Base-by-base conservation (phyloP, 2,888 invertebrate species). In the Lagria hirta region DNA sequence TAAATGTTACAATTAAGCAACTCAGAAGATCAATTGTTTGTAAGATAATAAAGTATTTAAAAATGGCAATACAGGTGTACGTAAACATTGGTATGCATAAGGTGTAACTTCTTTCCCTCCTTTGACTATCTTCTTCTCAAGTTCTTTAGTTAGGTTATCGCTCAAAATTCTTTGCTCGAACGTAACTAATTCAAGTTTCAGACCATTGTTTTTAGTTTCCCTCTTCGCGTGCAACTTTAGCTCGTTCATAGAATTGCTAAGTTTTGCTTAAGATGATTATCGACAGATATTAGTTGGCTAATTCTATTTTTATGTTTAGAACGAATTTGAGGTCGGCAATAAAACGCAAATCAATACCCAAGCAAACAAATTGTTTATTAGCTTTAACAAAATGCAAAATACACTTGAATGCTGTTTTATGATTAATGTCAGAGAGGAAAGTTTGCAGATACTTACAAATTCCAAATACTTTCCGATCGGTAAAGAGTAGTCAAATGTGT, bases 161-260 rank as follows among this genome's bases (percentile, higher is more conserved):
- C 66, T 72, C 69, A 67, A 68, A 70, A 72, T 71, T 72, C 72
- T 68, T 64, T 59, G 60, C 68, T 70, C 71, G 71, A 70, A 69
- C 70, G 69, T 65, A 69, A 68, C 72, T 72, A 72, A 72, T 72
- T 72, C 72, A 71, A 72, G 65, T 72, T 70, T 65, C 65, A 69
- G 68, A 69, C 69, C 65, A 68, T 69, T 71, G 69, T 69, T 69
- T 66, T 60, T 55, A 52, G 56, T 57, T 53, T 51, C 50, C 56
- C 53, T n/a, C 51, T 56, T 49, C 48, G 24, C 22, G 18, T 8
- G 27, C 14, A 42, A 13, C 16, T 15, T 21, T 34, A 33, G 42
- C 36, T 46, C 37, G 42, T 35, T 30, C 16, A 11, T 15, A 41
- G 45, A 45, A 45, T 45, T 20, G 41, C 35, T 33, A 44, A 38